Evolutionary conservation across 1,140 invertebrate genomes (phyloP), one percentile per base, ranked within the genome.

Genomic region (Rhynchophorus ferrugineus): DNA sequence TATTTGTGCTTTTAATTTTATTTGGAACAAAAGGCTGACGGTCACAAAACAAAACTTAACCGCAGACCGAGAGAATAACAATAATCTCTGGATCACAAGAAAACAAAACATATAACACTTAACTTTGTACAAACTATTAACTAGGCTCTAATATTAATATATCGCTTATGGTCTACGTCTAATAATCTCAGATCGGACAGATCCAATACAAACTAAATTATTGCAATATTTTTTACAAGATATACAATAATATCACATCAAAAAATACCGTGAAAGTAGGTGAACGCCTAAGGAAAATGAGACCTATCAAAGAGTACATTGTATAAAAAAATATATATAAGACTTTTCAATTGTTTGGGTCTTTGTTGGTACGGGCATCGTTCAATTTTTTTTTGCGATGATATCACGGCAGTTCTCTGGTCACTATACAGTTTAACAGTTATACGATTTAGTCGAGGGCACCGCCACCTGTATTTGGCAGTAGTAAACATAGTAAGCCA

Each of bases 391-490:
- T 13, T 13, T 37, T n/a, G 3, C 3, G 7, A 8, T 16, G 14
- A 7, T 18, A 6, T 17, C 7, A 18, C 7, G 14, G 11, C 18
- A 21, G 3, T 22, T 2, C n/a, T 22, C 2, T n/a, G 13, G 13
- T 22, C 3, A 2, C 18, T 19, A 43, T 19, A 43, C 41, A 19
- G 21, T 22, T 11, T 3, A n/a, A n/a, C 7, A 43, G 20, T 17
- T 34, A 2, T 34, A 3, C 13, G 1, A 34, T 21, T 50, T 48
- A 84, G 52, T 83, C 80, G 57, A 84, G 65, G 3, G 80, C 79
- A 62, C 81, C 79, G 62, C 77, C 75, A 39, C 81, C 81, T 34
- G 82, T 83, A 62, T 75, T 82, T 57, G 82, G 82, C 57, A 84
- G 67, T 60, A 82, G 69, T 62, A 82, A 76, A 62, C 80, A 83